These are phyloP conservation scores for Nipponacmea schrenckii DNA, from an alignment of 2,888 invertebrate species.

Conservation along the genomic window DNA sequence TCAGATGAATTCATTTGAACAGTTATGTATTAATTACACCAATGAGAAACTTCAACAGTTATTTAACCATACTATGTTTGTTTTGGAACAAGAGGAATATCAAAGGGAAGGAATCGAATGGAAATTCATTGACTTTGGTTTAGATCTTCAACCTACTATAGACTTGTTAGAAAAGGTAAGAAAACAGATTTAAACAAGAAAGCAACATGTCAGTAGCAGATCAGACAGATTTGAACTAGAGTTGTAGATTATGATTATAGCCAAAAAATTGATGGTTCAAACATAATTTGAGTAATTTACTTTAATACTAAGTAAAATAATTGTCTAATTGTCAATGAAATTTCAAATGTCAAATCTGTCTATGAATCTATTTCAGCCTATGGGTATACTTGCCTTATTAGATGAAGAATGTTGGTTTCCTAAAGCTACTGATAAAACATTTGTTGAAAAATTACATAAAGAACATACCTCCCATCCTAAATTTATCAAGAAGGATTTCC, in stretches of 20 bases:
- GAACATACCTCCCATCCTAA: constrained; percentile 98
- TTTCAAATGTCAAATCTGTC: too few species aligned
- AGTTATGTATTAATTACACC: constrained; percentile 99
- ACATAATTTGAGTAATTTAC: too few species aligned
- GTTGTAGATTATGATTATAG: too few species aligned
- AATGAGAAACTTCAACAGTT: constrained; percentile 99
- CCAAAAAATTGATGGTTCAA: too few species aligned
- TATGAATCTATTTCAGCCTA: constrained; percentile 74
- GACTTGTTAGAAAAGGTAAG: constrained; percentile 93
- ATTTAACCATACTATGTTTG: constrained; percentile 99
- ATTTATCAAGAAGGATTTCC: constrained; percentile 81
- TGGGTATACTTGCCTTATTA: constrained; percentile 97
- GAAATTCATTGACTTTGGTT: constrained; percentile 99
- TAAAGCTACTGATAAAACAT: constrained; percentile 98
- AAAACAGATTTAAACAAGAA: background rate
- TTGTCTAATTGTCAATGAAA: too few species aligned
- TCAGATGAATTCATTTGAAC: constrained; percentile 95
- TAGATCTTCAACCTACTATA: constrained; percentile 98
- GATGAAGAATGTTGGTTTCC: constrained; percentile 99
- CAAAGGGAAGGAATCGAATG: constrained; percentile 99
- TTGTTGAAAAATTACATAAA: constrained; percentile 94
- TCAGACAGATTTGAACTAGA: too few species aligned
- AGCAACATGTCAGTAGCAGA: too few species aligned
- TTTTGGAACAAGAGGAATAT: constrained; percentile 99
- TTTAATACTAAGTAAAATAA: too few species aligned